Base-by-base conservation (phyloP, 2,113 vertebrate genomes). In the Sprattus sprattus region DNA sequence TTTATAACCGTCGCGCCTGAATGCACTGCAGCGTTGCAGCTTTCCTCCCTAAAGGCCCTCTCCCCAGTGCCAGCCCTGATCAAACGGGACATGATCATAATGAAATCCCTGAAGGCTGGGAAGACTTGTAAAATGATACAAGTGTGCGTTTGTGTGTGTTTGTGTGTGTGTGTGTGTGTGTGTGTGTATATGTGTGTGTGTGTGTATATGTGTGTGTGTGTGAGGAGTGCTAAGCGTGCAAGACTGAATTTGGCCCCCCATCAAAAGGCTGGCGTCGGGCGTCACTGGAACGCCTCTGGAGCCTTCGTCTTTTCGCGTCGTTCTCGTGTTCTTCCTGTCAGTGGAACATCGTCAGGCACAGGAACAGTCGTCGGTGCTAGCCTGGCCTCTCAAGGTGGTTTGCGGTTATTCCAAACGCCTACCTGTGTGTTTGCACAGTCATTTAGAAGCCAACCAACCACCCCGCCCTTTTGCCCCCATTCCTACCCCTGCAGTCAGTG, bases 111-210 rank as follows among this genome's bases (percentile, higher is more conserved):
- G 25, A 32, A 32, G 71, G 71, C 71, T 44, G 71, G 28, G 71
- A 78, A 78, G 71, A 78, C 71, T 39, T 78, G 71, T 78, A 78
- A 78, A 78, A 78, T 78, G 71, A 78, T 78, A 13, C 71, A 39
- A 32, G 71, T 78, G 16, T 15, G 15, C 15, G 71, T 78, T 28
- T 78, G 67, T 39, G 25, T 75, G 9, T 75, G 71, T 44, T 11
- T 44, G 28, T 75, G 71, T 39, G 64, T 71, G 8, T 28, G 64
- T 28, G 64, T 28, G 64, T 28, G 64, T 20, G 3, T 60, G 54
- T 60, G 54, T 57, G 54, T 57, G 54, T 57, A 11, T 57, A 3
- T 13, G 10, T 11, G 54, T 57, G 15, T 57, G 54, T 20, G 54
- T 20, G 54, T 22, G 54, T 22, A 18, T 22, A 6, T 22, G 54